Evolutionary conservation across 2,797 vertebrate genomes (phyloP), one percentile per base, ranked within the genome.

Genomic region (Cuculus canorus): DNA sequence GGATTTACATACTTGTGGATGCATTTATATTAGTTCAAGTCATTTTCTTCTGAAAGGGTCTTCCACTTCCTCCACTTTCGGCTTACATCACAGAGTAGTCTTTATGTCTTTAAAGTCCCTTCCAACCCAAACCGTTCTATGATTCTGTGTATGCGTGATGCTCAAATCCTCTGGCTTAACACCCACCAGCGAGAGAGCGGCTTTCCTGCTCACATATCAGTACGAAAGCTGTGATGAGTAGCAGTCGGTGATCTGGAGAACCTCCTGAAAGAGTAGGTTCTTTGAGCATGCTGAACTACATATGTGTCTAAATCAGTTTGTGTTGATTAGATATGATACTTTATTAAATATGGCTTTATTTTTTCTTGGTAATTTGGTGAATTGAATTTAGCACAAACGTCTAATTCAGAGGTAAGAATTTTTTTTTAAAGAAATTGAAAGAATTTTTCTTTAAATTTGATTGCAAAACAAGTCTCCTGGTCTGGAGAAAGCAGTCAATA

Each of bases 141-240:
- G 47, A 47, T 47, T 22, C 10, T 11, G 30, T 54, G 10, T 60
- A 8, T 28, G 4, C 1, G 4, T 37, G 56, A 47, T 65, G 47
- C 25, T 13, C 18, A 57, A 63, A 43, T 30, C 24, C 18, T 79
- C 32, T 57, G 33, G 61, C 37, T 75, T 54, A 17, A 56, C 41
- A 24, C 25, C 22, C 2, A 0, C 50, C 25, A 32, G 10, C 21
- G 32, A 32, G 41, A n/a, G 30, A 32, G 27, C 2, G 2, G 16
- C 33, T 71, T 83, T 72, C 30, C n/a, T 35, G 52, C 16, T 16
- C 28, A 3, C 2, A 0, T 8, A 7, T 24, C 47, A 24, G 28
- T 33, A 39, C 27, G 43, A 48, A 48, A 79, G 27, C 18, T 76
- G 21, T 28, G 39, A 33, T 47, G 32, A 48, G 24, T 10, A 69